Percentiles rank a stretch among this genome's conserved stretches.
Evolutionary conservation across 1,140 invertebrate genomes (phyloP).

Genomic region (Oryzaephilus surinamensis): DNA sequence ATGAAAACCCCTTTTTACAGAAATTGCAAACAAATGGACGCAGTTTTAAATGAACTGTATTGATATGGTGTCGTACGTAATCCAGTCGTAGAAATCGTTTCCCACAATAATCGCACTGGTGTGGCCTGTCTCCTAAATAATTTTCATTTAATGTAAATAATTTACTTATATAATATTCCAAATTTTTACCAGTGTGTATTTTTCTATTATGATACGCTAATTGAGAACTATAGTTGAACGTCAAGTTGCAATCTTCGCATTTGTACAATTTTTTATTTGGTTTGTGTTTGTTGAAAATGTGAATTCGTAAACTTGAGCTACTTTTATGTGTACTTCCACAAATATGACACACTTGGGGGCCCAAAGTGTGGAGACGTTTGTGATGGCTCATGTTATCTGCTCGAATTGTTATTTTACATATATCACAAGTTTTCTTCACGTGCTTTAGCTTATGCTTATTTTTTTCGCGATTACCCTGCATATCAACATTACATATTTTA

Average conservation of each 20-base stretch:
- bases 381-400: too few species aligned
- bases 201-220: neutral
- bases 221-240: neutral
- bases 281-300: conserved; percentile 1
- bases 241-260: neutral
- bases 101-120: neutral
- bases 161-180: neutral
- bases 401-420: too few species aligned
- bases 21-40: conserved; percentile 1
- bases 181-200: neutral
- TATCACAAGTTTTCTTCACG: too few species aligned
- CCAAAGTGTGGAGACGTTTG: too few species aligned
- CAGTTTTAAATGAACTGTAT: neutral
- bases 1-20: neutral
- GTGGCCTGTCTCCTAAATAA: neutral
- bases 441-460: too few species aligned
- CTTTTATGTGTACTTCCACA: conserved; percentile 1
- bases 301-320: neutral
- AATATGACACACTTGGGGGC: neutral
- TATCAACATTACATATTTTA: too few species aligned
- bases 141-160: neutral
- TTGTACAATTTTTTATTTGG: neutral
- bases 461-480: too few species aligned
- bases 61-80: neutral
- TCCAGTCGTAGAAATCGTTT: neutral